A percentile compares a stretch with the other conserved stretches of the same genome.
Conservation (phyloP, 2,797 vertebrate genomes). For the Lophius americanus region DNA sequence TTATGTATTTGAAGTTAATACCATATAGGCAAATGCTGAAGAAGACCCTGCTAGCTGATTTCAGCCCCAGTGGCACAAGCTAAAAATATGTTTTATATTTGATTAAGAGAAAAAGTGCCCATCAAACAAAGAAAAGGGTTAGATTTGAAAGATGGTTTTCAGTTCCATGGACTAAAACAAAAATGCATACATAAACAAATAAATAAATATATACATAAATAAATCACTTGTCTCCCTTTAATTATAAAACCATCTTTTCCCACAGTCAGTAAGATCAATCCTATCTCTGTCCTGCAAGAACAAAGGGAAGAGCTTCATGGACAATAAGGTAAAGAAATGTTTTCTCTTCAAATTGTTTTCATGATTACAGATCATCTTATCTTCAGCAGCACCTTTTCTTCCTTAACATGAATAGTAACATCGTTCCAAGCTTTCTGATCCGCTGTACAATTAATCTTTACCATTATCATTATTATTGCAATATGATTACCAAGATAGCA, state of each 20-base stretch:
- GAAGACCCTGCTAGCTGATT: not conserved
- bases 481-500: not conserved
- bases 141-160: not conserved
- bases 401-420: not conserved
- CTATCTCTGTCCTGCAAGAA: constrained; percentile 2
- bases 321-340: not conserved
- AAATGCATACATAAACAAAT: not conserved
- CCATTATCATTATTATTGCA: not conserved
- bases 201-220: not conserved
- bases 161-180: not conserved
- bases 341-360: not conserved
- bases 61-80: not conserved
- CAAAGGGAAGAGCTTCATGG: constrained; percentile 14
- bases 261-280: constrained; percentile 11
- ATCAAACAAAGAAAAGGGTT: constrained; percentile 1
- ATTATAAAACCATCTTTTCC: constrained; percentile 12
- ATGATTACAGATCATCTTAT: constrained; percentile 26
- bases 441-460: too few species aligned
- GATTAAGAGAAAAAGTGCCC: not conserved
- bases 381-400: not conserved
- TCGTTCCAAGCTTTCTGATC: too few species aligned
- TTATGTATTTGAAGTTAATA: not conserved
- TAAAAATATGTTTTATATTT: not conserved
- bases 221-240: not conserved
- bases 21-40: not conserved